phyloP scores from a whole-genome alignment of 2,888 invertebrate species.

The Caenorhabditis panamensis region DNA sequence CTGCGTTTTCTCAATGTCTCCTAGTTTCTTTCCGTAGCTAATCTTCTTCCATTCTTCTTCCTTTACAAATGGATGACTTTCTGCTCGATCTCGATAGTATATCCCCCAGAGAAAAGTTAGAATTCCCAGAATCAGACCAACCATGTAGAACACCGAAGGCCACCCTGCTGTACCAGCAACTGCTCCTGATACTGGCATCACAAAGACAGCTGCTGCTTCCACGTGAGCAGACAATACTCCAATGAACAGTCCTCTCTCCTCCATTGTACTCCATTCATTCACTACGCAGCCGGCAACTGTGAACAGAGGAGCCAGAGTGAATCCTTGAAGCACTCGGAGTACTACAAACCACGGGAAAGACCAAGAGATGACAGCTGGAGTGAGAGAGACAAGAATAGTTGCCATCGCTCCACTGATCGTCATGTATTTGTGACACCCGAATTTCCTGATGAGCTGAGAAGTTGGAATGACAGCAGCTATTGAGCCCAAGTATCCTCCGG shows the following conservation, averaged over 20 bases:
- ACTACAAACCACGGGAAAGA: constrained; percentile 64
- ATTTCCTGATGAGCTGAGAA: constrained; percentile 47
- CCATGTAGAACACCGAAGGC: constrained; percentile 72
- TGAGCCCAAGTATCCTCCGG: constrained; percentile 65
- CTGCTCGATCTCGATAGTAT: constrained; percentile 68
- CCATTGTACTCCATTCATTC: constrained; percentile 67
- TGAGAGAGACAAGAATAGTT: constrained; percentile 61
- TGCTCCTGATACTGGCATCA: constrained; percentile 73
- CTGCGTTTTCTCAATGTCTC: constrained; percentile 14
- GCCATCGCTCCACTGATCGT: constrained; percentile 60
- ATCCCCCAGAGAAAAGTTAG: constrained; percentile 65
- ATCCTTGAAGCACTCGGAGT: constrained; percentile 66
- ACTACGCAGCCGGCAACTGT: constrained; percentile 72
- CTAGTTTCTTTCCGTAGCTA: constrained; percentile 50
- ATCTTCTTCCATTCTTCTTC: constrained; percentile 63
- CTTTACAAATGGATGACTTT: constrained; percentile 64
- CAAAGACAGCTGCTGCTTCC: constrained; percentile 71
- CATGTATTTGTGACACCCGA: constrained; percentile 68
- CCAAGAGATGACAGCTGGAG: constrained; percentile 60
- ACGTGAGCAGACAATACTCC: constrained; percentile 70
- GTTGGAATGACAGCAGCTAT: constrained; percentile 67
- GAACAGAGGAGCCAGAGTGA: constrained; percentile 71
- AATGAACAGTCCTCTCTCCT: constrained; percentile 72
- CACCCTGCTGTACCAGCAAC: constrained; percentile 71
- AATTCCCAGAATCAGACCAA: constrained; percentile 62